These are phyloP conservation scores for Misgurnus mizolepis DNA, from an alignment of 2,113 vertebrate genomes.

Conservation along the genomic window DNA sequence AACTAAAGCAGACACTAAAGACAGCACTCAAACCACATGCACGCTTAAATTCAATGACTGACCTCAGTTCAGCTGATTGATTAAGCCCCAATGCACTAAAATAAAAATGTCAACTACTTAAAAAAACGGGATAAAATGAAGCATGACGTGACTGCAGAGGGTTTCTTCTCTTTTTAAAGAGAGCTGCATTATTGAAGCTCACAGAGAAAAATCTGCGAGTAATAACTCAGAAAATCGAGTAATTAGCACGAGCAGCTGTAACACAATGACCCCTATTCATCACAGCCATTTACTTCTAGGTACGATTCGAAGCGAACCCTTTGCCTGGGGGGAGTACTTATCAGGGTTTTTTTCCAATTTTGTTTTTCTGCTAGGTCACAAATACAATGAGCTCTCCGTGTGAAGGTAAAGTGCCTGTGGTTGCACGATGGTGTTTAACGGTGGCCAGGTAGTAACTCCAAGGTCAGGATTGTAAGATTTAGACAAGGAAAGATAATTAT, in stretches of 20 bases:
- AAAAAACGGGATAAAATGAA: constrained; percentile 38
- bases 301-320: constrained; percentile 55
- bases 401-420: constrained; percentile 10
- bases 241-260: constrained; percentile 66
- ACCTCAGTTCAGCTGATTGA: constrained; percentile 25
- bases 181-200: constrained; percentile 55
- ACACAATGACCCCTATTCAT: constrained; percentile 66
- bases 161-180: constrained; percentile 46
- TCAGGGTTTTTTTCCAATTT: constrained; percentile 7
- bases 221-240: constrained; percentile 66
- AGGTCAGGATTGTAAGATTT: constrained; percentile 30
- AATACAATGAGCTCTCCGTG: constrained; percentile 20
- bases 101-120: constrained; percentile 27
- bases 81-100: not conserved
- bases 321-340: constrained; percentile 38
- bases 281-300: constrained; percentile 60
- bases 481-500: constrained; percentile 41
- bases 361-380: constrained; percentile 10
- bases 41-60: constrained; percentile 16
- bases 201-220: constrained; percentile 56
- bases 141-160: constrained; percentile 21
- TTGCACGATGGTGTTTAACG: constrained; percentile 12
- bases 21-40: constrained; percentile 12
- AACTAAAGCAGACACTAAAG: no score
- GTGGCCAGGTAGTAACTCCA: constrained; percentile 15